Evolutionary conservation across 2,797 vertebrate genomes (phyloP).

Genomic region (Garrulus glandarius): DNA sequence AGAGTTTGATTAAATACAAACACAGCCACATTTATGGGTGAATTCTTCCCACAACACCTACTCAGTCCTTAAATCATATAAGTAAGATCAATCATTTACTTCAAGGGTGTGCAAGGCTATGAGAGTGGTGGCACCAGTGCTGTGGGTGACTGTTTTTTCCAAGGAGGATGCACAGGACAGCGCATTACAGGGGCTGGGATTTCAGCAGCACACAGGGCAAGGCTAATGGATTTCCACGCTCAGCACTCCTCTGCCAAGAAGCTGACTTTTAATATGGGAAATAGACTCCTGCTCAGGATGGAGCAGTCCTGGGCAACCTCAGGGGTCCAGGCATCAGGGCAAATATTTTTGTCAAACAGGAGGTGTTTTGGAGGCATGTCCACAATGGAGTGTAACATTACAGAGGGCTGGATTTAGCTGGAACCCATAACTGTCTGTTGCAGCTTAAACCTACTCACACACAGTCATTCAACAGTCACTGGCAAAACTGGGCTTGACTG

Average conservation of each 20-base stretch:
- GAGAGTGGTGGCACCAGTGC: not conserved
- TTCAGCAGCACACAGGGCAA: not conserved
- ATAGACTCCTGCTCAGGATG: not conserved
- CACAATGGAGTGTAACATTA: not conserved
- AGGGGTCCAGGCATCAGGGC: not conserved
- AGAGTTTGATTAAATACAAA: not conserved
- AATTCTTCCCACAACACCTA: not conserved
- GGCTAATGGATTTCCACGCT: slow-evolving; percentile 29
- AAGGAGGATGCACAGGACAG: not conserved
- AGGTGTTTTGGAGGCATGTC: not conserved
- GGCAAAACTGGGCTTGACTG: not conserved
- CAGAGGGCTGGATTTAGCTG: not conserved
- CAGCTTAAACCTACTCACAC: not conserved
- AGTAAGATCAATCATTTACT: not conserved
- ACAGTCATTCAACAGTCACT: not conserved
- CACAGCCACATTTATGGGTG: not conserved
- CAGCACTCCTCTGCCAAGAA: slow-evolving; percentile 22
- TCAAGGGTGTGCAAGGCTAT: not conserved
- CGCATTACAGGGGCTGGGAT: not conserved
- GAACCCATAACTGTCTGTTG: not conserved
- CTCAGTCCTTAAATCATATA: not conserved
- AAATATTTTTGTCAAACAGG: not conserved
- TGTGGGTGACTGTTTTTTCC: not conserved
- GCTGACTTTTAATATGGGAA: slow-evolving; percentile 44
- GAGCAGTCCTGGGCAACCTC: not conserved